A percentile compares a stretch with the other conserved stretches of the same genome.
phyloP scores from a whole-genome alignment of 2,113 vertebrate species.

The Gymnarchus niloticus region DNA sequence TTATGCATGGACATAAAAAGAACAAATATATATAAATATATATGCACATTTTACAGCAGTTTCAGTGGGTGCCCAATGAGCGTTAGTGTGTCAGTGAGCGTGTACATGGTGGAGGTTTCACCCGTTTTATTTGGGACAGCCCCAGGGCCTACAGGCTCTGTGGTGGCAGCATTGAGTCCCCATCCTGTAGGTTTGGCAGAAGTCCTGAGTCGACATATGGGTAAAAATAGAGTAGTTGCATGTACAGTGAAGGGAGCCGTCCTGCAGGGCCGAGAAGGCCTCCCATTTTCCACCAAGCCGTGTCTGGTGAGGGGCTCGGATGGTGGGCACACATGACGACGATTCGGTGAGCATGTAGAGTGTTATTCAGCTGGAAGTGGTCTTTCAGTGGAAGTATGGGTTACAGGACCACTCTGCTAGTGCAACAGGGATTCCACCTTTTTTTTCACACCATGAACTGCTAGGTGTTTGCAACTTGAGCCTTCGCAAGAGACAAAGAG shows the following conservation, averaged over 20 bases:
- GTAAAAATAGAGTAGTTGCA: constrained; percentile 19
- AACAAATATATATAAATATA: not conserved
- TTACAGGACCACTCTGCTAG: not conserved
- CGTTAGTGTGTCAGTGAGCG: not conserved
- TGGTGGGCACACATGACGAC: not conserved
- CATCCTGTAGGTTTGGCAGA: constrained; percentile 11
- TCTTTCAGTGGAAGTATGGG: not conserved
- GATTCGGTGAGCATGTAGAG: not conserved
- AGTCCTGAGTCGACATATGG: constrained; percentile 10
- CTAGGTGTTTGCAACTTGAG: not conserved
- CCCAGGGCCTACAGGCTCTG: not conserved
- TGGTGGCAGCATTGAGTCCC: not conserved
- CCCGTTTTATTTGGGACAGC: not conserved
- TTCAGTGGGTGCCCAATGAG: not conserved
- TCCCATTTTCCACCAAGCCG: not conserved
- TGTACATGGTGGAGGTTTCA: too few relatives aligned
- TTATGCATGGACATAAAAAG: not conserved
- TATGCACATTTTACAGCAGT: not conserved
- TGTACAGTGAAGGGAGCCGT: constrained; percentile 9
- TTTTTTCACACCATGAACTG: not conserved
- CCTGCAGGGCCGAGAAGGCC: not conserved
- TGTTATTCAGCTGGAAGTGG: not conserved
- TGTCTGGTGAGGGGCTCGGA: not conserved
- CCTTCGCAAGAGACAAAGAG: not conserved
- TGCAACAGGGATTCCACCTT: not conserved